These are phyloP conservation scores for Rhizoglyphus robini DNA, from an alignment of 1,140 invertebrate genomes.

Conservation along the genomic window DNA sequence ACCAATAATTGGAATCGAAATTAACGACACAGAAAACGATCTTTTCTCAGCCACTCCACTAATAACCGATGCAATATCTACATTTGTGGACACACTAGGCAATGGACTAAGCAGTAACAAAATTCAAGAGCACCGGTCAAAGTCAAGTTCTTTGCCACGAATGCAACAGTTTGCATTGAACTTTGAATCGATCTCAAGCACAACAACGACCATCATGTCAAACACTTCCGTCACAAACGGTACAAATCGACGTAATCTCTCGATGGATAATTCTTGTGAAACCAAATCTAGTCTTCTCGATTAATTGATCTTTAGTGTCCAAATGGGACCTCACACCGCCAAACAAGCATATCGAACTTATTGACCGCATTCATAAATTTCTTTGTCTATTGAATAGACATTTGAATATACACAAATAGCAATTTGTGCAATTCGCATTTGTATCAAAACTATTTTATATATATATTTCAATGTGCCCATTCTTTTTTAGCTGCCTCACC, in stretches of 20 bases:
- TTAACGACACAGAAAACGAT: not conserved
- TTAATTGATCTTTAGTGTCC: not conserved
- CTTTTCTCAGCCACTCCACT: not conserved
- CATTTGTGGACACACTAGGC: not conserved
- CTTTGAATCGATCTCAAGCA: not conserved
- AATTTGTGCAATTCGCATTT: too few relatives aligned
- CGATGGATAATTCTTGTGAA: not conserved
- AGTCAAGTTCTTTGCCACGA: constrained; percentile 3
- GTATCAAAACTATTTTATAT: too few relatives aligned
- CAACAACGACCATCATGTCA: not conserved
- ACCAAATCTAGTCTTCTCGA: constrained; percentile 15
- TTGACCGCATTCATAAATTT: too few relatives aligned
- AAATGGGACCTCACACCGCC: not conserved
- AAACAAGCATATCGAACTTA: constrained; percentile 8
- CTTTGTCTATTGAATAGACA: too few relatives aligned
- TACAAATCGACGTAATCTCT: too few relatives aligned
- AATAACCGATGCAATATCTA: not conserved
- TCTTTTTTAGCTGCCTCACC: too few relatives aligned
- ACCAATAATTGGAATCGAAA: constrained; percentile 14
- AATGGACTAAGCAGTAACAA: not conserved
- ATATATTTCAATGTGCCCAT: too few relatives aligned
- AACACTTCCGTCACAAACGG: not conserved
- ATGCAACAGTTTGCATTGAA: not conserved
- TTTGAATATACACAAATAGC: too few relatives aligned
- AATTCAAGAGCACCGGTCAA: not conserved